A percentile compares a stretch with the other conserved stretches of the same genome.
Conservation (phyloP, 2,113 vertebrate species). For the Cryptomyrus ogoouensis region DNA sequence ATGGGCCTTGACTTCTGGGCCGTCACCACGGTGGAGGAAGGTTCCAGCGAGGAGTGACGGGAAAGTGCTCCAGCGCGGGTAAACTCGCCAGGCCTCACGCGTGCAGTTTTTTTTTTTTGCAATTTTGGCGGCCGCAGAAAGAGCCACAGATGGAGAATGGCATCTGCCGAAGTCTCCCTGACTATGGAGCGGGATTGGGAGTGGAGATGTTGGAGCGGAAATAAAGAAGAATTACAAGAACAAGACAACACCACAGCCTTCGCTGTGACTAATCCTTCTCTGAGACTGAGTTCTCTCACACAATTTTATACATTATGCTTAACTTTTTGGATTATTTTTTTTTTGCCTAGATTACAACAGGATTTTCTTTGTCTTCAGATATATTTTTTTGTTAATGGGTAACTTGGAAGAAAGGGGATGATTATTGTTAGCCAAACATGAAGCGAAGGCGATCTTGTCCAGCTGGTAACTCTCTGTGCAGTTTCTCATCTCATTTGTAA, state of each 20-base stretch:
- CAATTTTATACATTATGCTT: slow-evolving; percentile 99
- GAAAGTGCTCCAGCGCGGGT: not conserved
- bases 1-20: slow-evolving; percentile 75
- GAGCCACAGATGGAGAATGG: not conserved
- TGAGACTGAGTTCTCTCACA: slow-evolving; percentile 89
- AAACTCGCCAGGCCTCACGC: not conserved
- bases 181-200: not conserved
- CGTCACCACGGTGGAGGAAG: slow-evolving; percentile 78
- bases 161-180: not conserved
- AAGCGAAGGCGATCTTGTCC: not conserved
- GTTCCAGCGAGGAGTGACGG: slow-evolving; percentile 79
- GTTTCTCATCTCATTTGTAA: not conserved
- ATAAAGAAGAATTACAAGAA: slow-evolving; percentile 50
- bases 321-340: slow-evolving; percentile 77
- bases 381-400: slow-evolving; percentile 52
- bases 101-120: not conserved
- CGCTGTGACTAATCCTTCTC: slow-evolving; percentile 76
- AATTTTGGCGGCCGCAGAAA: not conserved
- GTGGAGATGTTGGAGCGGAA: slow-evolving; percentile 62
- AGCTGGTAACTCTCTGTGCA: not conserved
- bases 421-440: slow-evolving; percentile 15
- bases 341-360: slow-evolving; percentile 85
- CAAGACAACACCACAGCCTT: slow-evolving; percentile 71
- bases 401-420: slow-evolving; percentile 50
- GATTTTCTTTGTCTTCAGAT: slow-evolving; percentile 60